Percentiles rank a stretch among this genome's conserved stretches.
Evolutionary conservation across 2,797 vertebrate genomes (phyloP).

Genomic region (Lutjanus campechanus): DNA sequence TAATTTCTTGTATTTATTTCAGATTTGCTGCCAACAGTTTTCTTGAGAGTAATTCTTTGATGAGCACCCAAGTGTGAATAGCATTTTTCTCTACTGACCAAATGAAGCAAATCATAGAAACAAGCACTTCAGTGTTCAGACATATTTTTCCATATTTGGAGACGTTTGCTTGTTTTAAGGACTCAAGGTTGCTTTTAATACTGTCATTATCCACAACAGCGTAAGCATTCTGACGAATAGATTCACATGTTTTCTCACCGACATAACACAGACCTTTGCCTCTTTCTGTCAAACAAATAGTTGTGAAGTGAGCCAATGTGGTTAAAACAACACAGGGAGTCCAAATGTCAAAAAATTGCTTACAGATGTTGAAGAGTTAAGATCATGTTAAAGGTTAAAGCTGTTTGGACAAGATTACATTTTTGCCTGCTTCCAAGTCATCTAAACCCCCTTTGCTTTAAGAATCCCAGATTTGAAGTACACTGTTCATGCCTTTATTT

Average conservation of each 20-base stretch:
- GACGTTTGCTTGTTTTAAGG: not conserved
- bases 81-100: not conserved
- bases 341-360: slow-evolving; percentile 11
- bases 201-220: not conserved
- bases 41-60: not conserved
- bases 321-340: slow-evolving; percentile 14
- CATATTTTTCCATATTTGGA: not conserved
- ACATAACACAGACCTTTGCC: not conserved
- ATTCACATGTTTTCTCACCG: not conserved
- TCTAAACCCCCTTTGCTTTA: not conserved
- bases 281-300: slow-evolving; percentile 6
- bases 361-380: slow-evolving; percentile 11
- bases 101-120: not conserved
- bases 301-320: slow-evolving; percentile 6
- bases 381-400: not conserved
- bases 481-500: not conserved
- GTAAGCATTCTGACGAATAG: not conserved
- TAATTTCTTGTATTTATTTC: not conserved
- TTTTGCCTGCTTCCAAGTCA: not conserved
- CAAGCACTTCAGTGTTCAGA: not conserved
- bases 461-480: not conserved
- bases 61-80: not conserved
- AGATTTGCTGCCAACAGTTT: not conserved
- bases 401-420: not conserved
- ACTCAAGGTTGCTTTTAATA: not conserved